Evolutionary conservation across 2,797 vertebrate species (phyloP), one percentile per base, ranked within the genome.

Genomic region (Dipus sagitta): DNA sequence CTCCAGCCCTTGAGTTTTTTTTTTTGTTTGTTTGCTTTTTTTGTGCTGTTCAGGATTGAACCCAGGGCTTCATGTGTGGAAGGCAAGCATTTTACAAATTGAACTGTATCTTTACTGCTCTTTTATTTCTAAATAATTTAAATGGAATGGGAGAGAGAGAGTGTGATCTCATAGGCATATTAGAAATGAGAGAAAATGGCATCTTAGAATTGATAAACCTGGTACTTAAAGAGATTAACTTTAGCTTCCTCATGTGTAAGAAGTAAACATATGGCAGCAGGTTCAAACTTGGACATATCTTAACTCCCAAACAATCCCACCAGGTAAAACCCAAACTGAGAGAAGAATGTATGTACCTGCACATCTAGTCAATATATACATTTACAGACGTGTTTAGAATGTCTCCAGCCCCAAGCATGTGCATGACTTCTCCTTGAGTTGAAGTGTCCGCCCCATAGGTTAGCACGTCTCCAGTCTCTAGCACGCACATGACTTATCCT

Each of bases 201-300:
- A 84, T 60, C 64, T 91, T 87, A 89, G 75, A 94, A 18, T 67
- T 88, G 30, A 91, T 42, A 79, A 87, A 76, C 71, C 7, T 87
- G 9, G n/a, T 47, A 32, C 38, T 86, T 92, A 79, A 88, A 76
- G 54, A 87, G 6, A 54, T 64, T 70, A 89, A 62, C 34, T 9
- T 26, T 84, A 28, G 11, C 10, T 86, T 90, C 11, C 47, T 92
- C 9, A 4, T 70, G 20, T 23, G 91, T 64, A 70, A 74, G 60
- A 83, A 23, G 52, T 20, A 86, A 91, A 88, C 71, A 68, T 62
- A 80, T 88, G 32, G n/a, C 58, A 26, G 13, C 62, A 62, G 9
- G 23, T 64, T 80, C 54, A 72, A 86, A 65, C 9, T 47, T 79
- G 28, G 34, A n/a, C 30, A 67, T 75, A 5, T 68, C 34, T 77